These are phyloP conservation scores for Rhinichthys klamathensis DNA, from an alignment of 2,113 vertebrate species.

Conservation along the genomic window DNA sequence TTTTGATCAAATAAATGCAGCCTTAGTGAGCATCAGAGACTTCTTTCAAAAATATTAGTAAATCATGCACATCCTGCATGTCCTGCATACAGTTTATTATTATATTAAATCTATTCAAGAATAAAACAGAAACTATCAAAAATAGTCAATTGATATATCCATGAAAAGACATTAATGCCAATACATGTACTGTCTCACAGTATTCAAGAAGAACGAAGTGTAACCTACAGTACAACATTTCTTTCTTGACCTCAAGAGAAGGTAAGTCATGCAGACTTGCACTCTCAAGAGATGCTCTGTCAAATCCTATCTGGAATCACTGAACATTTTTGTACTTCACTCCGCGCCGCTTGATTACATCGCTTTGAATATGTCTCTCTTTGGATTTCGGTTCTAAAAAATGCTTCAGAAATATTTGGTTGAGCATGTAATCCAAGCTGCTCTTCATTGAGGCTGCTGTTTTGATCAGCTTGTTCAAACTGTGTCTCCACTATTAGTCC, in stretches of 20 bases:
- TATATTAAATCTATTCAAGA: too few species aligned
- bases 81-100: too few species aligned
- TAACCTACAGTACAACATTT: neutral
- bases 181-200: neutral
- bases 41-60: too few species aligned
- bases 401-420: conserved; percentile 35
- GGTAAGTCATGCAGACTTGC: neutral
- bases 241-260: neutral
- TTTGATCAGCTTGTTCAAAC: conserved; percentile 40
- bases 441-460: conserved; percentile 32
- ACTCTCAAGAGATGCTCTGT: conserved; percentile 5
- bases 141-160: too few species aligned
- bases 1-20: too few species aligned
- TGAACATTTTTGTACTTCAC: conserved; percentile 7
- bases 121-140: too few species aligned
- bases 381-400: conserved; percentile 12
- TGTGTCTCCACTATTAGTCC: conserved; percentile 40
- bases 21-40: too few species aligned
- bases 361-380: conserved; percentile 4
- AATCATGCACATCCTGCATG: too few species aligned
- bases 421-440: conserved; percentile 10
- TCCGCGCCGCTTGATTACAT: neutral
- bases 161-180: too few species aligned
- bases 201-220: neutral
- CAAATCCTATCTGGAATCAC: conserved; percentile 2